phyloP scores from a whole-genome alignment of 2,113 vertebrate species.

The Platysternon megacephalum region DNA sequence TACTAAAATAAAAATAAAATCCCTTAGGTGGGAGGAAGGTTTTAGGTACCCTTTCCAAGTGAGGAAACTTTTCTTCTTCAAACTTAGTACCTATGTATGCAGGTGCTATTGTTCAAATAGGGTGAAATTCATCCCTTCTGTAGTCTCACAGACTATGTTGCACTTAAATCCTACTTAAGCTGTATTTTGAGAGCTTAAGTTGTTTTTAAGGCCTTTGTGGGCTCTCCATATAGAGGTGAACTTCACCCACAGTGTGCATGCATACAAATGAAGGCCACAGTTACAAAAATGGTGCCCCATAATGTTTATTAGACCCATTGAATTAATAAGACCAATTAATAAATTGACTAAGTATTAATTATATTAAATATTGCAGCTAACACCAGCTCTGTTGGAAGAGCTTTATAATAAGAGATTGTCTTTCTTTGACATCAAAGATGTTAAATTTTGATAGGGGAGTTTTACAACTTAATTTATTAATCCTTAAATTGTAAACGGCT shows the following conservation, averaged over 20 bases:
- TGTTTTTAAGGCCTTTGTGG: background rate
- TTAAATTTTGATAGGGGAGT: background rate
- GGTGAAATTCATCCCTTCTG: background rate
- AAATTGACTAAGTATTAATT: background rate
- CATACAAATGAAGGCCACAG: background rate
- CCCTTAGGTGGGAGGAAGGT: background rate
- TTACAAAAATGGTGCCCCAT: background rate
- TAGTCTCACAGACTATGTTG: background rate
- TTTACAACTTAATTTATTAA: background rate
- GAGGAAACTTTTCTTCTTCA: background rate
- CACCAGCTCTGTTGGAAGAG: background rate
- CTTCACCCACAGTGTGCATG: slow-evolving; percentile 4
- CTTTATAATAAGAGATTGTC: background rate
- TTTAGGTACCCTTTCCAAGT: background rate
- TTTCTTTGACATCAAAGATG: background rate
- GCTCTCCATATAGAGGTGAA: background rate
- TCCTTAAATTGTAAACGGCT: background rate
- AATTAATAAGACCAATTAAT: background rate
- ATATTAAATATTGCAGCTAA: background rate
- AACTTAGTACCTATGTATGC: background rate
- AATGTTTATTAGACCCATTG: background rate
- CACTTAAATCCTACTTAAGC: background rate
- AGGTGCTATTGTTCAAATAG: background rate
- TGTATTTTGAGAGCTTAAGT: background rate
- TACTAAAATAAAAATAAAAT: background rate